Evolutionary conservation across 2,888 invertebrate genomes (phyloP).

Genomic region (Epistrophe eligans): DNA sequence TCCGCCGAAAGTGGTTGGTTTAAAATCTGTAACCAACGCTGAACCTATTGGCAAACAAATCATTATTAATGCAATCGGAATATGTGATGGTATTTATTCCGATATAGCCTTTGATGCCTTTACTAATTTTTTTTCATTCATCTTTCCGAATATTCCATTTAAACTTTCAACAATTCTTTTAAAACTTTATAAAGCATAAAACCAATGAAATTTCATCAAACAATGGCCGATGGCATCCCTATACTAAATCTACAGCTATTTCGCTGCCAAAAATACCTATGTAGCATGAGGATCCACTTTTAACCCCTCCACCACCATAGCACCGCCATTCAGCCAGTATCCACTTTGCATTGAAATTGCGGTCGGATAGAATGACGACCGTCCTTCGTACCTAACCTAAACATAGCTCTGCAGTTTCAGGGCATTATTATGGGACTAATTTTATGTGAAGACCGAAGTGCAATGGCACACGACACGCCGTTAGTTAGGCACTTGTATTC

Average conservation of each 20-base stretch:
- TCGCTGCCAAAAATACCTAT: slow-evolving; percentile 59
- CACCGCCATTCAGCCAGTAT: neutral
- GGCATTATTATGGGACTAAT: slow-evolving; percentile 60
- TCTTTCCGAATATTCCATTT: neutral
- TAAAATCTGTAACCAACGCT: no score
- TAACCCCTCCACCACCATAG: neutral
- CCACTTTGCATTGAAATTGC: slow-evolving; percentile 62
- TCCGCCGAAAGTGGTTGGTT: no score
- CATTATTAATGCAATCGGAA: no score
- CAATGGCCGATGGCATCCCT: neutral
- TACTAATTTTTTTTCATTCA: no score
- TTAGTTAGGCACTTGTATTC: slow-evolving; percentile 72
- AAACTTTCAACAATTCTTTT: no score
- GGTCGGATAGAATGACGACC: slow-evolving; percentile 42
- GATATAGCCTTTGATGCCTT: no score
- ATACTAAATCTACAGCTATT: neutral
- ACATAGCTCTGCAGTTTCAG: slow-evolving; percentile 49
- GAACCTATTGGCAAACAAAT: no score
- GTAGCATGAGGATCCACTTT: neutral
- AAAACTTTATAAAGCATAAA: no score
- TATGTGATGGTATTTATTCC: no score
- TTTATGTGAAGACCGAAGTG: slow-evolving; percentile 60
- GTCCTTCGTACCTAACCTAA: neutral
- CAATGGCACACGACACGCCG: slow-evolving; percentile 71
- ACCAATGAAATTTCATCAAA: neutral